Conservation (phyloP, 2,113 vertebrate species). For the Thomomys bottae region DNA sequence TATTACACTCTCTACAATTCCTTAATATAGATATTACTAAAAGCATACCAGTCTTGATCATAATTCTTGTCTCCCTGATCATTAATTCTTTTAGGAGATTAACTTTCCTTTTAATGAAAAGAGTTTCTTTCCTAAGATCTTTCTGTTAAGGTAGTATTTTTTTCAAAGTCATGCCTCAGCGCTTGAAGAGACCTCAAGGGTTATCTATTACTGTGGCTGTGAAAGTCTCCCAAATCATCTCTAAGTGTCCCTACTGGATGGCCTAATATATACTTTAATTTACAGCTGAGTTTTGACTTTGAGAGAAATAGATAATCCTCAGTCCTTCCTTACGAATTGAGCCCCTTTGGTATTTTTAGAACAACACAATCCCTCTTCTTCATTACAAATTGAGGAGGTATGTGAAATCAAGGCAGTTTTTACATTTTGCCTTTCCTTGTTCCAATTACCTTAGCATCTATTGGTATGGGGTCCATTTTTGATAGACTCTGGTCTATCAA, state of each 20-base stretch:
- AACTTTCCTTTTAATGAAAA: slow-evolving; percentile 14
- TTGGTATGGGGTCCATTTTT: no score
- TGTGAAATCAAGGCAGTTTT: not conserved
- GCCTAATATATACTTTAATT: not conserved
- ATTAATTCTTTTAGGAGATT: not conserved
- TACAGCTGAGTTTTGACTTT: not conserved
- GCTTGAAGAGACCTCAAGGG: not conserved
- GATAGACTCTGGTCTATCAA: not conserved
- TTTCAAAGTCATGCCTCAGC: not conserved
- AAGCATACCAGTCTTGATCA: not conserved
- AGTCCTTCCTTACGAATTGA: not conserved
- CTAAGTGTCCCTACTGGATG: not conserved
- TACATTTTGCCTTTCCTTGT: not conserved
- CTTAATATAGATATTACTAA: not conserved
- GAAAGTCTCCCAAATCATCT: not conserved
- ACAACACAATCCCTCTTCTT: not conserved
- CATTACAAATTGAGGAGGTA: not conserved
- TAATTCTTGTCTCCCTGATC: not conserved
- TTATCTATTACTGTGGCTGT: not conserved
- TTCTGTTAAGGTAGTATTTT: not conserved
- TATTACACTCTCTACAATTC: no score
- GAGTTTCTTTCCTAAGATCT: not conserved
- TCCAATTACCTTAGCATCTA: no score
- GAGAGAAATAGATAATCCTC: not conserved
- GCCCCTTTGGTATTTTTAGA: not conserved